Conservation (phyloP, 2,113 vertebrate species). For the Gnathonemus longibarbis region DNA sequence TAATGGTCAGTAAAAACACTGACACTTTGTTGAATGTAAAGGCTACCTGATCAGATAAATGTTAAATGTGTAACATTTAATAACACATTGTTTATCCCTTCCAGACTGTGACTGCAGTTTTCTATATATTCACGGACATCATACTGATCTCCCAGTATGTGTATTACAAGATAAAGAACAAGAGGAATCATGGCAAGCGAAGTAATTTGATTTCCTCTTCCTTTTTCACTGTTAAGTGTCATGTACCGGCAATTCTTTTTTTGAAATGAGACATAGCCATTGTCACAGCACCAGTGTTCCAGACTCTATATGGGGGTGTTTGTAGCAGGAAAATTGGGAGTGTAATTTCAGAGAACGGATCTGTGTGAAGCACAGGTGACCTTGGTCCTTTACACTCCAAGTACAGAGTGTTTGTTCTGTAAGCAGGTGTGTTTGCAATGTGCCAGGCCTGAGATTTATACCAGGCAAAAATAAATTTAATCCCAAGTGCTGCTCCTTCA, state of each 20-base stretch:
- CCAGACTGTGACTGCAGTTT: constrained; percentile 54
- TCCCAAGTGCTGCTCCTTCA: background rate
- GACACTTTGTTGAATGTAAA: background rate
- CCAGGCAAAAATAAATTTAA: background rate
- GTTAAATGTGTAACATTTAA: background rate
- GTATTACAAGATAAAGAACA: constrained; percentile 61
- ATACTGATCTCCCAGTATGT: constrained; percentile 56
- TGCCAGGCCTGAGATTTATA: background rate
- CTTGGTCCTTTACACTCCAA: background rate
- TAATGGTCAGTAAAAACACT: background rate
- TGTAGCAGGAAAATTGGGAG: background rate
- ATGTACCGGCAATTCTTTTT: background rate
- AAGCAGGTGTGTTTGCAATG: background rate
- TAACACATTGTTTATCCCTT: constrained; percentile 12
- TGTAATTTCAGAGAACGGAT: background rate
- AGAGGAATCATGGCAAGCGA: constrained; percentile 51
- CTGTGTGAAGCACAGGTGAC: background rate
- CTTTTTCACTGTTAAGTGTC: background rate
- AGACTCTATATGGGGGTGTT: background rate
- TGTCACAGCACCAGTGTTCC: background rate
- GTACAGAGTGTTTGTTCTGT: background rate
- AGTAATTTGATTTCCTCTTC: background rate
- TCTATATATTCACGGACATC: constrained; percentile 54
- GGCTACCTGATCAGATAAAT: background rate
- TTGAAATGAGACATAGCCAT: background rate